phyloP scores from a whole-genome alignment of 1,140 invertebrate species.

The Anoplolepis gracilipes region DNA sequence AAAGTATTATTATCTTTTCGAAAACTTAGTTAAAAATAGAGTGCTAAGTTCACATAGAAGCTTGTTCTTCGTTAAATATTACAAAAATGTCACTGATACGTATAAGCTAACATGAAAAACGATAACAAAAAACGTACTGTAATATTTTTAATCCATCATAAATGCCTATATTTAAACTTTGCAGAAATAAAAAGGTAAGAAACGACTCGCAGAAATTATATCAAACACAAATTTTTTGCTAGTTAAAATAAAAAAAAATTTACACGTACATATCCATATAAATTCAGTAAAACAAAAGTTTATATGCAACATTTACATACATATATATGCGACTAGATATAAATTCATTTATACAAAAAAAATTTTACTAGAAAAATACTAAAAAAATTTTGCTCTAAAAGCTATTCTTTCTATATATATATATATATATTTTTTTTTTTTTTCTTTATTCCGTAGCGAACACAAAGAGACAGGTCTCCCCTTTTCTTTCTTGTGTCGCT shows the following conservation, averaged over 20 bases:
- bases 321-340: neutral
- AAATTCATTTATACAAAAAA: slow-evolving; percentile 21
- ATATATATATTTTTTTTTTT: too few species aligned
- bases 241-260: neutral
- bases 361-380: too few species aligned
- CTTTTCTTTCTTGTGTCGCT: slow-evolving; percentile 24
- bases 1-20: too few species aligned
- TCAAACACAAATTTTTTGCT: neutral
- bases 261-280: neutral
- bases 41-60: neutral
- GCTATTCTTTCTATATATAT: neutral
- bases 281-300: neutral
- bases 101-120: too few species aligned
- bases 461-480: slow-evolving; percentile 6
- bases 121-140: slow-evolving; percentile 42
- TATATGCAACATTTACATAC: neutral
- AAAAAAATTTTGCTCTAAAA: slow-evolving; percentile 20
- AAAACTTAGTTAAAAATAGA: too few species aligned
- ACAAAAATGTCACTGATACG: slow-evolving; percentile 21
- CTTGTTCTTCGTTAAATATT: neutral
- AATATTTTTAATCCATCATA: slow-evolving; percentile 53
- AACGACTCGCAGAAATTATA: neutral
- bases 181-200: slow-evolving; percentile 13
- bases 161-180: slow-evolving; percentile 21
- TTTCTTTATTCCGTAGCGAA: neutral